phyloP scores from a whole-genome alignment of 2,888 invertebrate genomes.

The Standfussiana lucernea region DNA sequence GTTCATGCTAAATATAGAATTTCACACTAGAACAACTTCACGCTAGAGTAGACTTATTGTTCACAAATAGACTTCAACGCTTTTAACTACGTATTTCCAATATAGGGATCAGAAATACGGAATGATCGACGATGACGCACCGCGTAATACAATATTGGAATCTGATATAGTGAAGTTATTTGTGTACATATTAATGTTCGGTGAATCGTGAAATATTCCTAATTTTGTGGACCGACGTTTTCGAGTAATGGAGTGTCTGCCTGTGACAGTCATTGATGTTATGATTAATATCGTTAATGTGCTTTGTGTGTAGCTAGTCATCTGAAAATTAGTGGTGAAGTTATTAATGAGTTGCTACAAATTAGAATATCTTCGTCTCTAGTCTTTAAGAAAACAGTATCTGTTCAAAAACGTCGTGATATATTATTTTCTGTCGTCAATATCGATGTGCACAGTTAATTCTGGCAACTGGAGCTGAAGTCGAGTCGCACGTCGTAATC shows the following conservation, averaged over 20 bases:
- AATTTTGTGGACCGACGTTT: slow-evolving; percentile 52
- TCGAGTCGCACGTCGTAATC: slow-evolving; percentile 52
- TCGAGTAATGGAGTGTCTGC: slow-evolving; percentile 54
- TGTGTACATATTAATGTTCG: slow-evolving; percentile 67
- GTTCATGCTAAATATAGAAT: slow-evolving; percentile 48
- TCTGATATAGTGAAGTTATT: slow-evolving; percentile 68
- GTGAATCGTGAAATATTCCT: slow-evolving; percentile 60
- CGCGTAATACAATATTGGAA: slow-evolving; percentile 65
- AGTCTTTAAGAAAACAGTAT: not conserved
- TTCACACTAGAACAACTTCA: slow-evolving; percentile 31
- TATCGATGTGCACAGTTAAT: slow-evolving; percentile 40
- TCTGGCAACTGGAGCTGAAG: slow-evolving; percentile 38
- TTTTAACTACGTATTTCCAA: slow-evolving; percentile 35
- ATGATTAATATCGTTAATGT: slow-evolving; percentile 57
- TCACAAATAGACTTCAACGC: slow-evolving; percentile 41
- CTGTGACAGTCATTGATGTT: slow-evolving; percentile 54
- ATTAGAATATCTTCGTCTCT: slow-evolving; percentile 13
- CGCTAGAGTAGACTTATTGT: slow-evolving; percentile 20
- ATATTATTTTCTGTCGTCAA: slow-evolving; percentile 17
- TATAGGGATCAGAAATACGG: slow-evolving; percentile 35
- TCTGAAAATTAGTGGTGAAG: slow-evolving; percentile 12
- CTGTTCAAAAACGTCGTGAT: not conserved
- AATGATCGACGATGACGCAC: slow-evolving; percentile 70
- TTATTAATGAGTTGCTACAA: slow-evolving; percentile 15
- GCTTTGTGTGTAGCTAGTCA: slow-evolving; percentile 44